A percentile compares a stretch with the other conserved stretches of the same genome.
These are phyloP conservation scores for Diploscapter pachys DNA, from an alignment of 1,140 invertebrate genomes.

Conservation along the genomic window DNA sequence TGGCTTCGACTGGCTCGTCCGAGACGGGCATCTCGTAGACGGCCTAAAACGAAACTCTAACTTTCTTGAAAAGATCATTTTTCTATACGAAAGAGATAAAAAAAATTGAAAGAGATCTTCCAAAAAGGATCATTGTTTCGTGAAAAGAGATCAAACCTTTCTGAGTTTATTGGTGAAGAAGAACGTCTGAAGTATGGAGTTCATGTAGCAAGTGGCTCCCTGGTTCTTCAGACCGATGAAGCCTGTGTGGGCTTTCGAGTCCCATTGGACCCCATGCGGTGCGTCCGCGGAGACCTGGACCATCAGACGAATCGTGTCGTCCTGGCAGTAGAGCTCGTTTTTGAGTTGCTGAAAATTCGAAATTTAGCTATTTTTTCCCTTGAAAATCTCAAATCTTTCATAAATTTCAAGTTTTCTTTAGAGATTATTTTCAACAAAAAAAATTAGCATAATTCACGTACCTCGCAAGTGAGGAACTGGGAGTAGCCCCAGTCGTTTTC, in stretches of 20 bases:
- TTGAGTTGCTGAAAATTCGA: conserved; percentile 74
- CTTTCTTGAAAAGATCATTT: conserved; percentile 15
- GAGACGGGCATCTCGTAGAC: conserved; percentile 99
- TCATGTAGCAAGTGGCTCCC: conserved; percentile 99
- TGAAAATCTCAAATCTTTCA: no score
- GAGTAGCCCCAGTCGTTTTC: conserved; percentile 60
- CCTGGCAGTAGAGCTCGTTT: conserved; percentile 81
- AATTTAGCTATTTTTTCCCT: no score
- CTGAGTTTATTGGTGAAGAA: conserved; percentile 92
- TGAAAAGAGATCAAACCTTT: conserved; percentile 61
- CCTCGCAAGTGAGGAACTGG: conserved; percentile 85
- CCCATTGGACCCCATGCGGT: conserved; percentile 94
- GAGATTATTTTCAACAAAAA: not conserved
- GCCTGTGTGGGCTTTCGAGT: conserved; percentile 98
- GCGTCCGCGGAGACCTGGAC: conserved; percentile 89
- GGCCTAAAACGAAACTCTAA: conserved; percentile 67
- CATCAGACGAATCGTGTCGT: conserved; percentile 90
- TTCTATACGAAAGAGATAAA: no score
- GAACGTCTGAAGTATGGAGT: conserved; percentile 92
- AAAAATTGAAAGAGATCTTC: no score
- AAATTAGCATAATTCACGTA: conserved; percentile 53
- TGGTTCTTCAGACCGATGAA: conserved; percentile 99
- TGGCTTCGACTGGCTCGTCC: conserved; percentile 90
- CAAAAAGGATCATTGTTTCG: no score
- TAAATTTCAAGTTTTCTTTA: no score